Conservation (phyloP, 1,140 invertebrate genomes). For the Lepidurus apus region DNA sequence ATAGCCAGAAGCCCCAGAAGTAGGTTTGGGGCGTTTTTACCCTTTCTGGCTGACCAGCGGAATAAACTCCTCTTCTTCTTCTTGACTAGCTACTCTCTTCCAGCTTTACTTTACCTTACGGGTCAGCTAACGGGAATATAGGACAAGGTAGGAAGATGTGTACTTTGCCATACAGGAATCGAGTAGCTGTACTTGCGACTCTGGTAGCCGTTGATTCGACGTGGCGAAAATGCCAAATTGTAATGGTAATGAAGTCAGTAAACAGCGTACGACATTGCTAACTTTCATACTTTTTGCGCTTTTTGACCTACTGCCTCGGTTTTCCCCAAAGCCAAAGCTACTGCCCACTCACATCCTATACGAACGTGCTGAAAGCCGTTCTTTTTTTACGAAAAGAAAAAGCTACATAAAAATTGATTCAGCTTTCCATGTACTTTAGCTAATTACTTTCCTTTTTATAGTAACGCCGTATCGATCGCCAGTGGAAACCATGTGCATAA, state of each 20-base stretch:
- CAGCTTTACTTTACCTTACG: neutral
- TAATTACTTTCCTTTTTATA: slow-evolving; percentile 24
- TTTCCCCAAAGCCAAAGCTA: neutral
- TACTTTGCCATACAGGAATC: neutral
- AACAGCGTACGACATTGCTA: neutral
- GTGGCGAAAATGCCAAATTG: neutral
- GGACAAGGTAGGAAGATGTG: neutral
- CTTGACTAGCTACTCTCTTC: neutral
- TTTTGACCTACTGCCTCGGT: neutral
- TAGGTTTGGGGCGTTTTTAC: neutral
- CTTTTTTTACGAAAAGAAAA: neutral
- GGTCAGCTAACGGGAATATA: slow-evolving; percentile 18
- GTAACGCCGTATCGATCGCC: slow-evolving; percentile 67
- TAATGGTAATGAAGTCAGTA: neutral
- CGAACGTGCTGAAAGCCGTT: neutral
- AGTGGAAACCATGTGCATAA: slow-evolving; percentile 88
- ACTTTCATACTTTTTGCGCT: neutral
- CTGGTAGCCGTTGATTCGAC: neutral
- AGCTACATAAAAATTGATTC: no score
- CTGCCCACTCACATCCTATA: neutral
- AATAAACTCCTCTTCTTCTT: neutral
- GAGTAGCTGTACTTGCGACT: slow-evolving; percentile 18
- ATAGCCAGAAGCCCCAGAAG: neutral
- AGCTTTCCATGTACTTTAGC: no score
- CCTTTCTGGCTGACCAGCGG: neutral